Conservation (phyloP, 2,797 vertebrate genomes). For the Myotis vivesi region DNA sequence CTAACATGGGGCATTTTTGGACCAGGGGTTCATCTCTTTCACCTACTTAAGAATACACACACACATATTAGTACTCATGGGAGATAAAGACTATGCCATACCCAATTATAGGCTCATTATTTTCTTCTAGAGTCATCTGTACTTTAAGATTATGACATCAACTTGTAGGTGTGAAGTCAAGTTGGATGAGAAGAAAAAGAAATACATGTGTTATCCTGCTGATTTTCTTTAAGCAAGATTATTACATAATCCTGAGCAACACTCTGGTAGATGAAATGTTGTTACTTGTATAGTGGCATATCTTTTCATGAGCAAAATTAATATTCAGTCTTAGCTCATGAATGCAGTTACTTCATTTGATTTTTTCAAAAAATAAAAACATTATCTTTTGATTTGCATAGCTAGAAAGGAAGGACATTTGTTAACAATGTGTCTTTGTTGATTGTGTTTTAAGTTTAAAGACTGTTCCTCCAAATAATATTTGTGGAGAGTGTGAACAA, state of each 20-base stretch:
- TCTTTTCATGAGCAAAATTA: slow-evolving; percentile 29
- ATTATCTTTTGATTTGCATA: background rate
- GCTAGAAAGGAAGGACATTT: background rate
- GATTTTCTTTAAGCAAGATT: slow-evolving; percentile 6
- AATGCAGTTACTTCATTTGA: background rate
- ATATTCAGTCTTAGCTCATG: background rate
- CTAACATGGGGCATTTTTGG: background rate
- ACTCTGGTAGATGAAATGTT: background rate
- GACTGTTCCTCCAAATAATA: background rate
- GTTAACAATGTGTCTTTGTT: background rate
- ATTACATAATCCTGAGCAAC: slow-evolving; percentile 7
- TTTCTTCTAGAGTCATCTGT: background rate
- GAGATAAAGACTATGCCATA: background rate
- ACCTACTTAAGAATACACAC: background rate
- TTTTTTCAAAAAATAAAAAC: slow-evolving; percentile 15
- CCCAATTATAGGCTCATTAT: background rate
- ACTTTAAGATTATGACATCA: slow-evolving; percentile 25
- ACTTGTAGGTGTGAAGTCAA: slow-evolving; percentile 43
- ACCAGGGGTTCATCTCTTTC: background rate
- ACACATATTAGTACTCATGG: background rate
- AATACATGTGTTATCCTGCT: background rate
- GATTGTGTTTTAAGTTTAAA: slow-evolving; percentile 24
- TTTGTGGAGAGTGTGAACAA: background rate
- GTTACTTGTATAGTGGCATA: background rate
- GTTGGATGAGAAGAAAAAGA: background rate